Evolutionary conservation across 2,113 vertebrate genomes (phyloP), one percentile per base, ranked within the genome.

Genomic region (Saimiri boliviensis): DNA sequence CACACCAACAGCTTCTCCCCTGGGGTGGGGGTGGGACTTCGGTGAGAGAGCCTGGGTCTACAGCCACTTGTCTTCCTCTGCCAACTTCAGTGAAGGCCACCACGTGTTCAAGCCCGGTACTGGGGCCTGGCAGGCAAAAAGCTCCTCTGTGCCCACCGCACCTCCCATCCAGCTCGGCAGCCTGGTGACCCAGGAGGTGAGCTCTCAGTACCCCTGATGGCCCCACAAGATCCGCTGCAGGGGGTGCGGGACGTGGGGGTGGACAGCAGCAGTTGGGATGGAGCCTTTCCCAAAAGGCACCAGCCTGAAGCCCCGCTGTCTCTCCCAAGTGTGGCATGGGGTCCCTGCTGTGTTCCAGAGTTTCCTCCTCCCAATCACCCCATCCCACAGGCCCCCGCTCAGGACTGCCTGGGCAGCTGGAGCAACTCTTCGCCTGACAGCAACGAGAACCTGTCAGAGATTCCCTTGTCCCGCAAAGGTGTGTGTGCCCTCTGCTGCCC

Each of bases 381-480:
- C 21, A 71, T 98, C 98, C 97, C 97, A 63, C 98, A 99, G 98
- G 98, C 96, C 5, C 68, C 96, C 27, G 97, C 95, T 30, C 97
- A 98, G 60, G 98, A 99, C 52, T 98, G 97, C 96, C 97, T 98
- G 63, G 97, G 98, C 98, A 98, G 98, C 97, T 98, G 98, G 54
- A 96, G 99, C 86, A 98, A 98, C 98, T 99, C 99, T 0, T 99
- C 99, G 4, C 99, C 99, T 0, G 99, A 99, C 91, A 99, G 99
- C 98, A 99, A 98, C 0, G 99, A 99, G 97, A 98, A 98, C 4
- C 98, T 98, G 17, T 98, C 98, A 0, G 99, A 99, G 7, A 83
- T 98, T 89, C 97, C 98, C 3, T 97, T 99, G 9, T 98, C 98
- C 40, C 96, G 73, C 73, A 99, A 97, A 96, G 99, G 99, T 99